These are phyloP conservation scores for Harpalus rubripes DNA, from an alignment of 2,888 invertebrate genomes.

Conservation along the genomic window DNA sequence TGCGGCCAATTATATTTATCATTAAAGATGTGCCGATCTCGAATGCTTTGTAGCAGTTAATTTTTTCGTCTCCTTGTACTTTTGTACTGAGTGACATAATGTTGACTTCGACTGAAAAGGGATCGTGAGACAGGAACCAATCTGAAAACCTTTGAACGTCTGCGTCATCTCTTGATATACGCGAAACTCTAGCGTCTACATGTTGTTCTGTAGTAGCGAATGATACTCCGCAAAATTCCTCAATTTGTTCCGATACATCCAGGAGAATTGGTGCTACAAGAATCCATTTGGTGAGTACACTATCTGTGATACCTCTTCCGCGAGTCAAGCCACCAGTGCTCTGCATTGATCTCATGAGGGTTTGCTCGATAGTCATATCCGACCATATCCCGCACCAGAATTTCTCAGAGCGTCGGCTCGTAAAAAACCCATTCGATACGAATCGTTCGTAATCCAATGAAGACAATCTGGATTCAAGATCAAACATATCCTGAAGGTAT, in stretches of 20 bases:
- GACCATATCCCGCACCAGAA: not conserved
- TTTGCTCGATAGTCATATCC: constrained; percentile 69
- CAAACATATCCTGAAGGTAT: not conserved
- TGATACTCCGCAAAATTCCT: not conserved
- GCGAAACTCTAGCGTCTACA: constrained; percentile 67
- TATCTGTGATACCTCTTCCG: not conserved
- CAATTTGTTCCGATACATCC: not conserved
- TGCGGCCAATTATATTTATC: too few species aligned
- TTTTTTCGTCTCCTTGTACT: constrained; percentile 67
- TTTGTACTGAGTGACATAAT: constrained; percentile 66
- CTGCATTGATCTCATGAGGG: constrained; percentile 1
- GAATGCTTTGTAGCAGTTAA: constrained; percentile 69
- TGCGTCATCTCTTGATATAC: constrained; percentile 70
- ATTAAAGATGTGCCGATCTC: too few species aligned
- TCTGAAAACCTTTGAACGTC: constrained; percentile 41
- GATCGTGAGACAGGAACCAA: constrained; percentile 68
- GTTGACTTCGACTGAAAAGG: constrained; percentile 67
- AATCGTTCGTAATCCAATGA: not conserved
- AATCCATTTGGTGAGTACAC: too few species aligned
- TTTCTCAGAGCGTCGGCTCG: not conserved
- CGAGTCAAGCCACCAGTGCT: not conserved
- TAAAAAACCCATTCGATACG: not conserved
- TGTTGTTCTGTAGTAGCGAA: constrained; percentile 67
- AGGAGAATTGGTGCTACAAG: too few species aligned
- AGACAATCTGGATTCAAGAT: not conserved